Percentiles rank a stretch among this genome's conserved stretches.
Conservation (phyloP, 2,113 vertebrate genomes). For the Lepisosteus osseus region DNA sequence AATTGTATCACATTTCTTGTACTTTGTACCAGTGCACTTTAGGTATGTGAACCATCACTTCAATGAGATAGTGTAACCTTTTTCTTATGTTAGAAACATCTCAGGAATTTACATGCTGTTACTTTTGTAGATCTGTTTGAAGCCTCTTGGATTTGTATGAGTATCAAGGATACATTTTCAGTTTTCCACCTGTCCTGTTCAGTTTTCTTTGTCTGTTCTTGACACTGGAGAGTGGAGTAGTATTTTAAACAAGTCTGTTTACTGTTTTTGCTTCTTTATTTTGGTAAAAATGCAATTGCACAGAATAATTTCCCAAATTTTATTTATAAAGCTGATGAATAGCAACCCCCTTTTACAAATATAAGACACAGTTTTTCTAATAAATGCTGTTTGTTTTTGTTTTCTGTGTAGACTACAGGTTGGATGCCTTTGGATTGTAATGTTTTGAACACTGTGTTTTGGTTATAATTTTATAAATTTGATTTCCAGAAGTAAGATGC, state of each 20-base stretch:
- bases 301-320: too few species aligned
- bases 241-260: too few species aligned
- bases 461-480: neutral
- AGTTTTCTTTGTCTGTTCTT: neutral
- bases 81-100: conserved; percentile 41
- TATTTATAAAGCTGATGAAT: too few species aligned
- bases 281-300: too few species aligned
- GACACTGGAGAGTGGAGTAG: too few species aligned
- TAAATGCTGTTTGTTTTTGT: too few species aligned
- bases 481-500: too few species aligned
- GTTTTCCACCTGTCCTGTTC: neutral
- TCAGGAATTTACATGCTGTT: conserved; percentile 54
- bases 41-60: conserved; percentile 6
- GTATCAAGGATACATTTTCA: neutral
- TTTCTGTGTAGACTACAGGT: too few species aligned
- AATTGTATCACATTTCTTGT: conserved; percentile 15
- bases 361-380: too few species aligned
- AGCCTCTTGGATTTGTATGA: neutral
- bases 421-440: neutral
- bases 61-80: neutral
- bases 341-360: too few species aligned
- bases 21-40: conserved; percentile 19
- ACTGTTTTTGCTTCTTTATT: too few species aligned
- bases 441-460: neutral
- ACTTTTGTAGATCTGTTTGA: neutral